A percentile compares a stretch with the other conserved stretches of the same genome.
These are phyloP conservation scores for Casuarius casuarius DNA, from an alignment of 2,113 vertebrate species.

Conservation along the genomic window DNA sequence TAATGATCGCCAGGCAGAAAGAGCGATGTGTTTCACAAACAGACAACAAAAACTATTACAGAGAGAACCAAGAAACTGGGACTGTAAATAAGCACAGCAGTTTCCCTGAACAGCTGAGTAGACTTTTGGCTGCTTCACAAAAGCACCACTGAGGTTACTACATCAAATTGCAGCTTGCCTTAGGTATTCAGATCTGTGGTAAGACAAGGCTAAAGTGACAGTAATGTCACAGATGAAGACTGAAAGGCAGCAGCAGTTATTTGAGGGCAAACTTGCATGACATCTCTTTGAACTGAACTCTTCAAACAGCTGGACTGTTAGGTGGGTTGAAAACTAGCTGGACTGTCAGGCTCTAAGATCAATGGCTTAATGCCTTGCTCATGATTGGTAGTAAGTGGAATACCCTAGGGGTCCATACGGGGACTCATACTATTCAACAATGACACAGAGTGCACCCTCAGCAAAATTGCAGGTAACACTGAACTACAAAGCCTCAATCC, in stretches of 20 bases:
- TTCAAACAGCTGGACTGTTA: neutral
- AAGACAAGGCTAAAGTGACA: neutral
- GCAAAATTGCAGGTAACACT: neutral
- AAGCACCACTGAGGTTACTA: neutral
- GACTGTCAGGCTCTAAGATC: neutral
- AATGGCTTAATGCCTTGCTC: neutral
- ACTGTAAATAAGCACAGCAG: neutral
- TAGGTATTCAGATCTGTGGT: neutral
- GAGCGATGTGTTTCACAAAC: neutral
- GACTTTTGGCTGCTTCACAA: neutral
- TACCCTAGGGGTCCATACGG: neutral
- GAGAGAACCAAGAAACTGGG: neutral
- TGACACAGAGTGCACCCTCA: neutral
- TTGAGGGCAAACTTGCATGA: neutral
- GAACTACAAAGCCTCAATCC: neutral
- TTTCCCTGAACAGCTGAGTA: neutral
- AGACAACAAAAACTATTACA: neutral
- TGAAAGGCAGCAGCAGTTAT: neutral
- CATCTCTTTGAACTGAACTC: neutral
- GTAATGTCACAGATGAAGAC: no score
- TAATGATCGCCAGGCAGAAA: fast-evolving
- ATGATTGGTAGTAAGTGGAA: neutral
- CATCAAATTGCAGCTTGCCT: neutral
- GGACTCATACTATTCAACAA: neutral
- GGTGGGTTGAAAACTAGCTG: neutral